Evolutionary conservation across 2,113 vertebrate species (phyloP).

Genomic region (Pardalotus punctatus): DNA sequence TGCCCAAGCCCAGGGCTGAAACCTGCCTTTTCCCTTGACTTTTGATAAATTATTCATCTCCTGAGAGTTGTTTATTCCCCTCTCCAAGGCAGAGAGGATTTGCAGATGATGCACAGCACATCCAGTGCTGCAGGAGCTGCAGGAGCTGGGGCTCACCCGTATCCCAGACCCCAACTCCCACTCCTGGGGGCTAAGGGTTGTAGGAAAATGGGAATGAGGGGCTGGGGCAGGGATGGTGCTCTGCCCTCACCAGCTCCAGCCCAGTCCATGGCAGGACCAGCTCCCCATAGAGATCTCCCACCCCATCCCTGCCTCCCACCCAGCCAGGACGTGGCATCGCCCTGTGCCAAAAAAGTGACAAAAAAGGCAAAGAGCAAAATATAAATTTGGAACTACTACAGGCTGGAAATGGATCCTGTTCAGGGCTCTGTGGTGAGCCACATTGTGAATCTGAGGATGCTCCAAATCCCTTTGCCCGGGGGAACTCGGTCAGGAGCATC

Average conservation of each 20-base stretch:
- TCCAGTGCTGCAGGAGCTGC: background rate
- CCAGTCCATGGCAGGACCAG: accelerated
- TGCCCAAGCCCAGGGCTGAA: background rate
- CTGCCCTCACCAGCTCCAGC: background rate
- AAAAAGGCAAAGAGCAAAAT: background rate
- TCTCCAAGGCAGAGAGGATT: background rate
- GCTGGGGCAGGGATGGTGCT: background rate
- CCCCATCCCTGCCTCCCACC: background rate
- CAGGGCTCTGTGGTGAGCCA: background rate
- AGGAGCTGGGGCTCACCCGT: background rate
- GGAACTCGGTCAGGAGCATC: accelerated
- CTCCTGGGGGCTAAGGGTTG: background rate
- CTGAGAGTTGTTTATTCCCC: background rate
- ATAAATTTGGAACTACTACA: background rate
- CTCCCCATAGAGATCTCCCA: background rate
- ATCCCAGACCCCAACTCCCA: accelerated
- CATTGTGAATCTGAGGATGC: background rate
- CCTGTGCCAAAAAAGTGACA: accelerated
- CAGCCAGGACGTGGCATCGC: background rate
- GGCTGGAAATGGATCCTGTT: background rate
- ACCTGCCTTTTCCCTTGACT: background rate
- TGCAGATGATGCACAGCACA: background rate
- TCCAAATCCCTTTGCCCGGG: background rate
- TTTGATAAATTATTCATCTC: constrained; percentile 44
- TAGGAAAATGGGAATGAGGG: background rate